Evolutionary conservation across 35 echinoderm and acorn worm genomes (phyloP).

Genomic region (Ophiothrix spiculata): DNA sequence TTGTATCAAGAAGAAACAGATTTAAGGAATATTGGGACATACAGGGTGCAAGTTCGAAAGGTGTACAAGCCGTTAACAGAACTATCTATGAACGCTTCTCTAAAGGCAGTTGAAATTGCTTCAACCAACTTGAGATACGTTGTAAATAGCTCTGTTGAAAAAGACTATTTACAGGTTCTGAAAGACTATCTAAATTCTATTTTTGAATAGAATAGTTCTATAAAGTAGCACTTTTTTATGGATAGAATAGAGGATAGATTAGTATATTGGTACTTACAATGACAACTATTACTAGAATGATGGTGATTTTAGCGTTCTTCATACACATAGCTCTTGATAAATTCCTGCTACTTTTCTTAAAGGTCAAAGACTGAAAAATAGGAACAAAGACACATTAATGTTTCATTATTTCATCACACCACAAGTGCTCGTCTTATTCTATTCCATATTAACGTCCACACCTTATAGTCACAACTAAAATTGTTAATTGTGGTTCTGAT

Average conservation of each 20-base stretch:
- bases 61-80: no score
- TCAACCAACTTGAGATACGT: background rate
- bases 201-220: background rate
- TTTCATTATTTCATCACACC: no score
- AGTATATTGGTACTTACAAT: conserved; percentile 53
- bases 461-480: no score
- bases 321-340: conserved; percentile 92
- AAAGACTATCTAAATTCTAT: background rate
- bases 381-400: conserved; percentile 1
- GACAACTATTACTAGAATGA: conserved; percentile 68
- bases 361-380: conserved; percentile 86
- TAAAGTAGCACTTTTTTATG: background rate
- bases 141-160: background rate
- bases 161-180: background rate
- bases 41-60: no score
- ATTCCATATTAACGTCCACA: no score
- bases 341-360: conserved; percentile 95
- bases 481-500: no score
- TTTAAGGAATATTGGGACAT: no score
- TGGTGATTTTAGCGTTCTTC: conserved; percentile 88
- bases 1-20: no score
- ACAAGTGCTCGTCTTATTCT: no score
- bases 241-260: background rate
- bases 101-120: background rate
- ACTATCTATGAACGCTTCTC: background rate